Evolutionary conservation across 2,113 vertebrate genomes (phyloP).

Genomic region (Chaetodon auriga): DNA sequence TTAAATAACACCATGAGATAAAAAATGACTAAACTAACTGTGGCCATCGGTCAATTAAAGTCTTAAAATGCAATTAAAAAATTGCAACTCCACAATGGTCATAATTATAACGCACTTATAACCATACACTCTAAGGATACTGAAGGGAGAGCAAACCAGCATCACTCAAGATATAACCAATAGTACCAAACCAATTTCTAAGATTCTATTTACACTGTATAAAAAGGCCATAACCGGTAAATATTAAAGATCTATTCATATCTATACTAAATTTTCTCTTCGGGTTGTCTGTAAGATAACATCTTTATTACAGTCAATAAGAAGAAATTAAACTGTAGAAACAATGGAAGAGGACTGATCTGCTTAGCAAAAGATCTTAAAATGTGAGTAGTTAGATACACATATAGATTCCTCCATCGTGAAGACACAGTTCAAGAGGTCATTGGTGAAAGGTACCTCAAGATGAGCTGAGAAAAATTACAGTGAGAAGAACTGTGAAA

Average conservation of each 20-base stretch:
- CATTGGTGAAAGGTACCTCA: slow-evolving; percentile 59
- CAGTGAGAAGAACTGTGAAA: slow-evolving; percentile 56
- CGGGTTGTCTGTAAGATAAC: slow-evolving; percentile 45
- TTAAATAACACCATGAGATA: slow-evolving; percentile 43
- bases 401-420: slow-evolving; percentile 36
- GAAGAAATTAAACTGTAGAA: slow-evolving; percentile 53
- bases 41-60: slow-evolving; percentile 37
- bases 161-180: slow-evolving; percentile 66
- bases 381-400: slow-evolving; percentile 54
- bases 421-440: slow-evolving; percentile 58
- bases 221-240: slow-evolving; percentile 64
- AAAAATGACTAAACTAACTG: slow-evolving; percentile 43
- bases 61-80: slow-evolving; percentile 66
- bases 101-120: slow-evolving; percentile 54
- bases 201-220: slow-evolving; percentile 58
- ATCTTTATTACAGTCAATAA: slow-evolving; percentile 54
- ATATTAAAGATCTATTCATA: slow-evolving; percentile 56
- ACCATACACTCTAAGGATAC: slow-evolving; percentile 46
- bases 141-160: slow-evolving; percentile 44
- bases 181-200: slow-evolving; percentile 67
- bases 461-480: slow-evolving; percentile 53
- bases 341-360: slow-evolving; percentile 31
- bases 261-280: slow-evolving; percentile 47
- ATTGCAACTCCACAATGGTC: slow-evolving; percentile 44
- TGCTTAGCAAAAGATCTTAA: slow-evolving; percentile 53